Evolutionary conservation across 2,888 invertebrate genomes (phyloP), one percentile per base, ranked within the genome.

Genomic region (Dinocampus coccinellae): DNA sequence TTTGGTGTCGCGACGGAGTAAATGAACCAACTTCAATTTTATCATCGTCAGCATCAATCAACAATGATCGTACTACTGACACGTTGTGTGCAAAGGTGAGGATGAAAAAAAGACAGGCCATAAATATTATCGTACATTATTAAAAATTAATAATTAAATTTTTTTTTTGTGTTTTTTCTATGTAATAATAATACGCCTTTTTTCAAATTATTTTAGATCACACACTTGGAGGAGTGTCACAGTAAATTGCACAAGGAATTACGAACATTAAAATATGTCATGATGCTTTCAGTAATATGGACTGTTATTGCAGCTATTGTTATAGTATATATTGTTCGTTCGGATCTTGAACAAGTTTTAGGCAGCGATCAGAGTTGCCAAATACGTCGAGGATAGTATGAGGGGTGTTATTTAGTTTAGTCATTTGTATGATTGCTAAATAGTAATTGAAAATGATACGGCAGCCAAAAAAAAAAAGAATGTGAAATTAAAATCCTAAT

Each of bases 1-100:
- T 95, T 0, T 91, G 92, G 79, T 95, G 95, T 80, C 89, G 91
- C 6, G 91, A 92, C 67, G 85, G 83, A 34, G 77, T 74, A 20
- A 77, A 42, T 65, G 82, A 83, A 76, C 84, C 78, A n/a, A 76
- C 79, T 4, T 80, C 82, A 13, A 72, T 78, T 36, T 70, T 82
- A 16, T 79, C 80, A 2, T 77, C 77, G 36, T 66, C 73, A 16
- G 69, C 80, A 9, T 73, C 79, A 61, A 78, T 6, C 20, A 47
- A 81, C 10, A 79, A 69, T 58, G 85, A 85, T 69, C 81, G 82
- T 63, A 82, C 80, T 16, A 77, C 83, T 1, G 84, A 84, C 26
- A 77, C 79, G 53, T 77, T 88, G 60, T 81, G 81, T 69, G 79
- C 83, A 68, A 86, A 84, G 81, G 87, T 82, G 81, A 74, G 73